Base-by-base conservation (phyloP, 2,888 invertebrate species). In the Periphyllus acericola region DNA sequence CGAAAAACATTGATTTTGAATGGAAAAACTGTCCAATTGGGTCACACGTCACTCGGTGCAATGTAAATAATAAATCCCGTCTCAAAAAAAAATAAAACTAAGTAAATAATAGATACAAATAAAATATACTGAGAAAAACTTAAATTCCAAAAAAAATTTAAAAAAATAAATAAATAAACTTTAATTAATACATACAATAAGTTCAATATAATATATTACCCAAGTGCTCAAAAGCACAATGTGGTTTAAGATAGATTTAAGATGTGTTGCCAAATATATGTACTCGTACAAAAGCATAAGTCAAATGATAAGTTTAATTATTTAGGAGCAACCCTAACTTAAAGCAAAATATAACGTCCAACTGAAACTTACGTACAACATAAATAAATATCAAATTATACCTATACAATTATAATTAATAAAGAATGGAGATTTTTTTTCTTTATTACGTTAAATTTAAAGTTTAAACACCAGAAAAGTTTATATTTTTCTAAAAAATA, bases 1-100 rank as follows among this genome's bases (percentile, higher is more conserved):
- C 32, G 34, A 29, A 66, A 72, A 82, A 82, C 34, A 82, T 71
- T 71, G 25, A 82, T 82, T 82, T 78, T 55, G 36, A 83, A 83
- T 21, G n/a, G 36, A 34, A 83, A 55, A n/a, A 36, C 52, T 82
- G 32, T 82, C 29, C 71, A 66, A 40, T 81, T 52, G 82, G 68
- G 21, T 81, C 40, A 71, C 36, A 66, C 32, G 60, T 81, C 68
- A 68, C 21, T 68, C 60, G 17, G n/a, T 32, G 14, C 36, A n/a
- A 21, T 36, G 21, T 83, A 83, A 74, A 83, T 83, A 74, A 83
- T 83, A 83, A 83, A 74, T 71, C 6, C 5, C 34, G 32, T 14
- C 9, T 25, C 25, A 14, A 0, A 25, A 46, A 34, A 82, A 32
- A 29, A 82, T 81, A 60, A n/a, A n/a, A n/a, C n/a, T n/a, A n/a